phyloP scores from a whole-genome alignment of 1,140 invertebrate species.

The Neotoxoptera formosana region DNA sequence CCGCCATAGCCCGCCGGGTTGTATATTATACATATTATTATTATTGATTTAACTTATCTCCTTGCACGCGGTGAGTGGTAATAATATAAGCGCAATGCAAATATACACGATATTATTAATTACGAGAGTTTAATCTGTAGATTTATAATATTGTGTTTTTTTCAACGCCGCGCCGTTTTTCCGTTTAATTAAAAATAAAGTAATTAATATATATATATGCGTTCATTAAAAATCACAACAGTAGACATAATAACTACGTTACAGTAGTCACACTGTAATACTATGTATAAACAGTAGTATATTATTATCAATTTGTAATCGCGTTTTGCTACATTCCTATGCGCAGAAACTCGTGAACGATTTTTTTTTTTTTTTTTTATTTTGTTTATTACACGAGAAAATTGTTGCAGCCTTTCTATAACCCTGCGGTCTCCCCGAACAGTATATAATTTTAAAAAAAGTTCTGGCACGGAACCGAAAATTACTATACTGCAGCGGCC shows the following conservation, averaged over 20 bases:
- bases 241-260: background rate
- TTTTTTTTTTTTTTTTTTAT: background rate
- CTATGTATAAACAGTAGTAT: background rate
- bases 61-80: background rate
- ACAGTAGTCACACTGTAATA: background rate
- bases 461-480: conserved; percentile 15
- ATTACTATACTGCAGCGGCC: background rate
- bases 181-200: background rate
- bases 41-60: conserved; percentile 4
- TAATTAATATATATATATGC: background rate
- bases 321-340: background rate
- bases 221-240: background rate
- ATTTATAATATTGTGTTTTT: background rate
- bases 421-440: background rate
- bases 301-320: background rate
- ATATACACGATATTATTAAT: background rate
- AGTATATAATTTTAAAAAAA: background rate
- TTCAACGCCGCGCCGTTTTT: background rate
- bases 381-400: background rate
- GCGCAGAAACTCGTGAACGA: background rate
- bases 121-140: background rate
- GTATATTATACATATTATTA: background rate
- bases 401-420: background rate
- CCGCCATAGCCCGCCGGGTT: background rate
- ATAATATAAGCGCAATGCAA: background rate